Conservation (phyloP, 2,113 vertebrate genomes). For the Clarias magur region DNA sequence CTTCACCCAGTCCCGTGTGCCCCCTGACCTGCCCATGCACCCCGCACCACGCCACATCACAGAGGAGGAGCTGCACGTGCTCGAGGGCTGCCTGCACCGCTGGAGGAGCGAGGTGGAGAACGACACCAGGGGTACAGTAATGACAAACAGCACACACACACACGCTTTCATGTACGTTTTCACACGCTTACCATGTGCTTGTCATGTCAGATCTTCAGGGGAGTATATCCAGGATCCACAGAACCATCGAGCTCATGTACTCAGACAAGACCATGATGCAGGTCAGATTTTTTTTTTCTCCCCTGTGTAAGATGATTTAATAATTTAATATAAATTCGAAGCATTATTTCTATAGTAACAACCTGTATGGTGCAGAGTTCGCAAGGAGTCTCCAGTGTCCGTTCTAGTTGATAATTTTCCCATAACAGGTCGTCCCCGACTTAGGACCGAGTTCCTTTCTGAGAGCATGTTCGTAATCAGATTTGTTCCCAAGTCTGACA, state of each 20-base stretch:
- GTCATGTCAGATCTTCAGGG: conserved; percentile 86
- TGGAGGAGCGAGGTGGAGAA: conserved; percentile 98
- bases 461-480: too few species aligned
- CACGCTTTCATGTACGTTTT: neutral
- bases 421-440: too few species aligned
- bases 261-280: conserved; percentile 97
- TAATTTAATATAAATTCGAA: too few species aligned
- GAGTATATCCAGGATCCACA: conserved; percentile 94
- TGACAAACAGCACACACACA: neutral
- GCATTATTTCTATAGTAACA: neutral
- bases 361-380: neutral
- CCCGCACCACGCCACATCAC: conserved; percentile 93
- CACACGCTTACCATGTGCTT: neutral
- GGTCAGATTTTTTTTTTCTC: conserved; percentile 69
- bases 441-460: too few species aligned
- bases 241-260: conserved; percentile 97
- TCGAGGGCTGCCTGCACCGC: conserved; percentile 93
- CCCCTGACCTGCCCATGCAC: conserved; percentile 93
- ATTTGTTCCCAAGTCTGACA: too few species aligned
- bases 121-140: conserved; percentile 84
- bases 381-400: neutral
- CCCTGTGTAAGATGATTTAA: neutral
- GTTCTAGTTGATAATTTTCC: too few species aligned
- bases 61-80: conserved; percentile 89
- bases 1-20: conserved; percentile 93